Conservation (phyloP, 2,888 invertebrate genomes). For the Apoda limacodes region DNA sequence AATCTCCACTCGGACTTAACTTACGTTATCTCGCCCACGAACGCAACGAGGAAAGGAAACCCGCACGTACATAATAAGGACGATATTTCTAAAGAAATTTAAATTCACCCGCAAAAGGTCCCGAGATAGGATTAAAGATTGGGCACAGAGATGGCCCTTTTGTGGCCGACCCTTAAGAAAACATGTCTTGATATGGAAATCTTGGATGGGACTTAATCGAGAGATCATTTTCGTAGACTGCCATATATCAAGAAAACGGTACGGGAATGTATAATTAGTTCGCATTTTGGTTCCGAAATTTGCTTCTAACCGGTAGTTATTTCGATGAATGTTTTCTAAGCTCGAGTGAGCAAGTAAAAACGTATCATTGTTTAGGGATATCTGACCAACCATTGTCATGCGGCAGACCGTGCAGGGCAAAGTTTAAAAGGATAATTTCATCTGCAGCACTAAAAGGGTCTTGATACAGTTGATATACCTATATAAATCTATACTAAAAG, state of each 20-base stretch:
- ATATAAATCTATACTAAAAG: too few relatives aligned
- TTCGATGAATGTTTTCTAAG: conserved; percentile 11
- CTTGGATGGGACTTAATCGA: conserved; percentile 58
- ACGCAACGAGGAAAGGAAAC: conserved; percentile 66
- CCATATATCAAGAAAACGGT: conserved; percentile 55
- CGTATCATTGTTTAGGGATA: conserved; percentile 37
- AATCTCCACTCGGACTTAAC: conserved; percentile 69
- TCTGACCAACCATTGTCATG: conserved; percentile 48
- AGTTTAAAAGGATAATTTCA: conserved; percentile 59
- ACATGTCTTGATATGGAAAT: conserved; percentile 71
- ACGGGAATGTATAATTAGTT: conserved; percentile 56
- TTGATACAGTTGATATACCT: too few relatives aligned
- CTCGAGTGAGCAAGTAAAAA: conserved; percentile 48
- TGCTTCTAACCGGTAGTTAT: not conserved
- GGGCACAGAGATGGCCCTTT: conserved; percentile 67
- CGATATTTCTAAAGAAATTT: conserved; percentile 72
- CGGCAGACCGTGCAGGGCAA: conserved; percentile 44
- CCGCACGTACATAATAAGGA: conserved; percentile 69
- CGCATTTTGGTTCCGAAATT: conserved; percentile 1
- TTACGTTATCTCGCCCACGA: conserved; percentile 67
- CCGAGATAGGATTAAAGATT: conserved; percentile 71
- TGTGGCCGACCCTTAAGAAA: conserved; percentile 69
- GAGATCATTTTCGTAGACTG: conserved; percentile 62
- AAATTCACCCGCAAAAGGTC: conserved; percentile 70
- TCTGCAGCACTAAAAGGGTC: too few relatives aligned